Evolutionary conservation across 2,797 vertebrate species (phyloP), one percentile per base, ranked within the genome.

Genomic region (Perdix hodgsoniae): DNA sequence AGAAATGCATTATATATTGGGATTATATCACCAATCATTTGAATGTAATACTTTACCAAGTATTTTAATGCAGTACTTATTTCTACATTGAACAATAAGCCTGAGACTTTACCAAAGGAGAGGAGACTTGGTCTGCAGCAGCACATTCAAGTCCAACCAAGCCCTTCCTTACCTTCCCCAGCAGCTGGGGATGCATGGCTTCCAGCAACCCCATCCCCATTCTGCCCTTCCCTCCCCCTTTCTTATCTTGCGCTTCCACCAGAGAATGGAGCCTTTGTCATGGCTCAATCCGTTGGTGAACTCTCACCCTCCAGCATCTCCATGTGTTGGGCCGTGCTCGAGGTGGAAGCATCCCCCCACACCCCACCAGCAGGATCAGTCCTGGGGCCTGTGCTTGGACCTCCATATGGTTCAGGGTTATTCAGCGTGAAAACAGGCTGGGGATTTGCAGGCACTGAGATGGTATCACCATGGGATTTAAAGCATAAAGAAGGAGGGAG

Each of bases 181-280:
- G 78, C 96, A 94, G 70, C 95, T 95, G 91, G 39, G 60, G 89
- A 97, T 81, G 10, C 93, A 83, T 61, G 93, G 50, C 86, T 96
- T 70, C 91, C 75, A 80, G 79, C 56, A 92, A 84, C 69, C 35
- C 49, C 1, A 27, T 42, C 9, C 85, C 79, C 69, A 89, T 86
- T 83, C 80, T 94, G 95, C 86, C 81, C 47, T 77, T 60, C 61
- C 77, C 71, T 57, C 61, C 91, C 76, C 52, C 93, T 83, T 85
- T 88, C 50, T 77, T 2, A 1, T 82, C 91, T 94, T 92, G 93
- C 96, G 82, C 93, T 96, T 97, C 82, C 75, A 93, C 71, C 27
- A 59, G 31, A 96, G 95, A 98, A 97, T 94, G 0, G 13, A 80
- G 90, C 72, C 97, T 97, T 97, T 97, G 96, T 97, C 94, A 93